Evolutionary conservation across 1,140 invertebrate species (phyloP).

Genomic region (Atta colombica): DNA sequence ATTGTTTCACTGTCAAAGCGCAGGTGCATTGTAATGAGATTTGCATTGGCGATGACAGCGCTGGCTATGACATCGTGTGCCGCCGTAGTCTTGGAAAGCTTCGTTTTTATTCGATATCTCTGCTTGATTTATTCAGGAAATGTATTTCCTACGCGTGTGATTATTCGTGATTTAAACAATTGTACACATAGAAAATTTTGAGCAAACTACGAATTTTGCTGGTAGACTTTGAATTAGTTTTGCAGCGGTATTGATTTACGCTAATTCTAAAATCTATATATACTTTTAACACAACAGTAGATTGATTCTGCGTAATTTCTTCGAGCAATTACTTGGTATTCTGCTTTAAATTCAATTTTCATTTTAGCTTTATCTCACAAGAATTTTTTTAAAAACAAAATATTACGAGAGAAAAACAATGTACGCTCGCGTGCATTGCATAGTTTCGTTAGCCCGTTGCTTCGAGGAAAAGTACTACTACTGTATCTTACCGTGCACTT

Average conservation of each 20-base stretch:
- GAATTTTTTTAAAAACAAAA: not conserved
- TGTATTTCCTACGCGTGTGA: not conserved
- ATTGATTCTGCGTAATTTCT: not conserved
- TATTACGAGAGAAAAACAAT: not conserved
- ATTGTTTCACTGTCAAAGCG: slow-evolving; percentile 38
- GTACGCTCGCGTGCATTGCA: not conserved
- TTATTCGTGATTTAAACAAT: not conserved
- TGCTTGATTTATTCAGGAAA: not conserved
- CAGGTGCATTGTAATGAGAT: slow-evolving; percentile 40
- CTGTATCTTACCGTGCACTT: slow-evolving; percentile 20
- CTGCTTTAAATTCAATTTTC: not conserved
- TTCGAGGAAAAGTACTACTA: slow-evolving; percentile 7
- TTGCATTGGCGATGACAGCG: slow-evolving; percentile 32
- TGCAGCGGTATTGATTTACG: not conserved
- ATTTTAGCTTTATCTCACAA: not conserved
- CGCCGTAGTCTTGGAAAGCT: not conserved
- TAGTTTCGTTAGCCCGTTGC: not conserved
- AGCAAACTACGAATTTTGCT: not conserved
- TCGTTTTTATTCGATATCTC: not conserved
- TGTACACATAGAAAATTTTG: not conserved
- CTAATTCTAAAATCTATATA: slow-evolving; percentile 9
- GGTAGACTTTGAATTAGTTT: not conserved
- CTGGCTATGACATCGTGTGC: slow-evolving; percentile 11
- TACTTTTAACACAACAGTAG: not conserved
- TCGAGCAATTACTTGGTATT: not conserved